Percentiles rank a stretch among this genome's conserved stretches.
Conservation (phyloP, 2,797 vertebrate species). For the Pantherophis alleghaniensis region DNA sequence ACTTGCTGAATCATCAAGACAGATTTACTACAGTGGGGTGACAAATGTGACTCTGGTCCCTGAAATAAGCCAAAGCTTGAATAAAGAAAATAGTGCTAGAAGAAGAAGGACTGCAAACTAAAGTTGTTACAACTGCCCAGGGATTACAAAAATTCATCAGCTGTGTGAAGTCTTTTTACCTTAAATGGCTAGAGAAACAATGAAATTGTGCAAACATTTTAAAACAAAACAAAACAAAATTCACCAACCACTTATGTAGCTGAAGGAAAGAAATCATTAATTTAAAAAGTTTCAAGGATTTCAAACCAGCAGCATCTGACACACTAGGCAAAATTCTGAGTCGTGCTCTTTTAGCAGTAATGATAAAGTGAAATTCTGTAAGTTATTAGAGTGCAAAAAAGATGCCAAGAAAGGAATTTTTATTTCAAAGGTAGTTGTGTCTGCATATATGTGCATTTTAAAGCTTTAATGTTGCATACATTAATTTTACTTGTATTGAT, state of each 20-base stretch:
- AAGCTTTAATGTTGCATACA: background rate
- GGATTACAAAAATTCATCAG: background rate
- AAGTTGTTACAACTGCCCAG: background rate
- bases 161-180: background rate
- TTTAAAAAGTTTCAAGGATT: background rate
- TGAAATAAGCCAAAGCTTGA: background rate
- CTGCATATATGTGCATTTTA: background rate
- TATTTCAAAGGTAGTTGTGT: background rate
- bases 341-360: background rate
- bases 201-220: background rate
- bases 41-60: background rate
- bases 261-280: background rate
- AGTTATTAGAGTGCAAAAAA: background rate
- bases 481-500: no score
- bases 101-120: background rate
- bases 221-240: background rate
- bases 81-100: background rate
- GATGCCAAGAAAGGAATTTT: background rate
- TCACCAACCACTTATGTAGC: background rate
- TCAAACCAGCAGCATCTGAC: background rate
- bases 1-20: background rate
- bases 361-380: background rate
- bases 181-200: background rate
- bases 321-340: background rate
- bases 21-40: background rate